Evolutionary conservation across 2,888 invertebrate genomes (phyloP), one percentile per base, ranked within the genome.

Genomic region (Heteromurus nitidus): DNA sequence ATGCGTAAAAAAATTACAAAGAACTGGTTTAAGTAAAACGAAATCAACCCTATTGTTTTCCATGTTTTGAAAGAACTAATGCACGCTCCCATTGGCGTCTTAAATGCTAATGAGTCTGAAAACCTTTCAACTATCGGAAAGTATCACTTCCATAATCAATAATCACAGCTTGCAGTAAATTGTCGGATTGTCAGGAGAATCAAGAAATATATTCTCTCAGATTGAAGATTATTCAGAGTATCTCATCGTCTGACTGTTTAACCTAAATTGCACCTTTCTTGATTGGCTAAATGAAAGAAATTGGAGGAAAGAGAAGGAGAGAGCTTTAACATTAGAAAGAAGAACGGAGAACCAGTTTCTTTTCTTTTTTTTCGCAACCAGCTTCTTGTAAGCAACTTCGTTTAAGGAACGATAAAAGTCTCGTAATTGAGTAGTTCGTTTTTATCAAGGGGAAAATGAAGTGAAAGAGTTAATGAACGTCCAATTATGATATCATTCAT

Each of bases 341-440:
- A 64, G n/a, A 60, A 60, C 60, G 68, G 60, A 77, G 62, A 79
- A 72, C 70, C 79, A 79, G 70, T 72, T 79, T 79, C 65, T 79
- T 2, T 36, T 20, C 58, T 7, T 18, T 50, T 7, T 50, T 50
- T 18, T 18, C 50, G 50, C 50, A 50, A 62, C 11, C 36, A 18
- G 36, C 7, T 30, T 50, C 50, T 50, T 50, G n/a, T 13, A 18
- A 13, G 13, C 7, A n/a, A 50, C n/a, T n/a, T n/a, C n/a, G n/a
- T n/a, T 50, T n/a, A 50, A 50, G 36, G 13, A 36, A 5, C 36
- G 5, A n/a, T 50, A n/a, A 7, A 55, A 13, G 16, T 58, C 9
- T 26, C 22, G 64, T 64, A 73, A 73, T 73, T 73, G 64, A 73
- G 64, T 64, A 73, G 62, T 73, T 31, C 24, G 31, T 64, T 20